Base-by-base conservation (phyloP, 1,140 invertebrate genomes). In the Sycophila sp. region DNA sequence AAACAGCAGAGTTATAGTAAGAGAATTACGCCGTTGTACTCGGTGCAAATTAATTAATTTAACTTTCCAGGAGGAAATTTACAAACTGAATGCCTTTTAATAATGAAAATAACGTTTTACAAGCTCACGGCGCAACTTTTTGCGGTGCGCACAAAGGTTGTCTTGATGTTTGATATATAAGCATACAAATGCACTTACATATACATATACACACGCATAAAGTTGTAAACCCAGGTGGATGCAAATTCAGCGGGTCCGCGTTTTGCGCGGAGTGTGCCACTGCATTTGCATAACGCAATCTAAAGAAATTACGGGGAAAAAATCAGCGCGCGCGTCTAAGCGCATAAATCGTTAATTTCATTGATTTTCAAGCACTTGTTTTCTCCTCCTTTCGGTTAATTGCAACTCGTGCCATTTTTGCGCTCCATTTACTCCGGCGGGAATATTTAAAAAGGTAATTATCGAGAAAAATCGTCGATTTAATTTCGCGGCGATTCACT, bases 301-400 rank as follows among this genome's bases (percentile, higher is more conserved):
- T 28, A 47, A 47, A 62, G 45, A 45, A 62, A 30, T 59, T 28
- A 59, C 8, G 15, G 42, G 2, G 59, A 17, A 34, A 62, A 30
- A 32, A 40, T 6, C 28, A 32, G 28, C 15, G 7, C 7, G 10
- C 38, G 45, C 28, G 13, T 34, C 45, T 34, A 51, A 2, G 19
- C 17, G 51, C n/a, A 26, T 38, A 66, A 55, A 55, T 51, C 10
- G 36, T 40, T 66, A 55, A 66, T 66, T 66, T 40, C 26, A 40
- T 66, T 53, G 49, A 53, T 66, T 55, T 64, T 55, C 34, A 53
- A 66, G 7, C 36, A 55, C 36, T 42, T 30, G 49, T 66, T 66
- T 42, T n/a, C n/a, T n/a, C n/a, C n/a, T n/a, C 6, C 8, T 47
- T 15, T n/a, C 17, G 49, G 22, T 5, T 40, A 55, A 66, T 66